A percentile compares a stretch with the other conserved stretches of the same genome.
Conservation (phyloP, 1,140 invertebrate genomes). For the Cydia strobilella region DNA sequence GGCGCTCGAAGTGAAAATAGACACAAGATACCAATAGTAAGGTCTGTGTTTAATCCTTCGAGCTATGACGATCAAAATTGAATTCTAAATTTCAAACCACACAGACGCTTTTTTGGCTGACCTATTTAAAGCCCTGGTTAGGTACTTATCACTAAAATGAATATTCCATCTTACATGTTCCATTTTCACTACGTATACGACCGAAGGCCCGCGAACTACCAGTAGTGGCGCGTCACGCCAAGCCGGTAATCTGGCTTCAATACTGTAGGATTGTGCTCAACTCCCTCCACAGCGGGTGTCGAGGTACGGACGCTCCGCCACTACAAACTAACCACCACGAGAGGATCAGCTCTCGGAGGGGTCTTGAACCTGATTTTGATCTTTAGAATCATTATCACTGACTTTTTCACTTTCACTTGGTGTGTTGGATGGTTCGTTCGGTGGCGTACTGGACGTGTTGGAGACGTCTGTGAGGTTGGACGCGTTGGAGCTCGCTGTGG, state of each 20-base stretch:
- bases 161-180: too few species aligned
- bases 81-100: too few species aligned
- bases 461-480: not conserved
- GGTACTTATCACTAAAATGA: too few species aligned
- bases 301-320: not conserved
- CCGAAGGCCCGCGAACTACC: too few species aligned
- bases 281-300: not conserved
- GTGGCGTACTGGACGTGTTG: not conserved
- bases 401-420: constrained; percentile 11
- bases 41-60: not conserved
- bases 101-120: too few species aligned
- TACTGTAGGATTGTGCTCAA: too few species aligned
- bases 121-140: too few species aligned
- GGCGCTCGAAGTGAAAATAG: constrained; percentile 2
- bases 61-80: too few species aligned
- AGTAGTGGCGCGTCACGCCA: too few species aligned
- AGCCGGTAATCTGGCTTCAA: not conserved
- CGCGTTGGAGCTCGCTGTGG: not conserved
- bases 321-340: not conserved
- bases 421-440: not conserved
- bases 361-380: not conserved
- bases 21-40: not conserved
- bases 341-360: constrained; percentile 12
- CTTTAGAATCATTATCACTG: not conserved
- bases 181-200: too few species aligned